These are phyloP conservation scores for Leucania comma DNA, from an alignment of 2,888 invertebrate genomes.

Conservation along the genomic window DNA sequence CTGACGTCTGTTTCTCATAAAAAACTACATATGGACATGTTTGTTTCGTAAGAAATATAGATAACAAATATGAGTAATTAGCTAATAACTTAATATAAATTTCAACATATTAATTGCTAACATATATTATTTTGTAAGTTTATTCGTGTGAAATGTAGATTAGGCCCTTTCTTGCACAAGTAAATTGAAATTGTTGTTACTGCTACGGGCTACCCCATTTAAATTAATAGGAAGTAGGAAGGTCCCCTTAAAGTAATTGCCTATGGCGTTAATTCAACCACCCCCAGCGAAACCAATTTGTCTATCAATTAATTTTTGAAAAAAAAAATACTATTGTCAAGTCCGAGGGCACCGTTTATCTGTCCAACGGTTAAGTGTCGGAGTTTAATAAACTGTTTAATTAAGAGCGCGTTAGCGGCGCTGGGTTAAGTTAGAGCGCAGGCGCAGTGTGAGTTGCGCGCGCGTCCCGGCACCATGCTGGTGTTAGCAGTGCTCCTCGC, in stretches of 20 bases:
- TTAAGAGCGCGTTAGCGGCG: constrained; percentile 84
- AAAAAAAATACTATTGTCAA: constrained; percentile 73
- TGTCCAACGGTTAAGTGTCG: constrained; percentile 85
- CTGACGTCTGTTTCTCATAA: constrained; percentile 2
- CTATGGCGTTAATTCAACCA: constrained; percentile 70
- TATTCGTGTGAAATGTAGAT: background rate
- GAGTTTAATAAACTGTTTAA: constrained; percentile 90
- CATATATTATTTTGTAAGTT: background rate
- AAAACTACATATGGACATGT: background rate
- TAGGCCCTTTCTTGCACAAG: background rate
- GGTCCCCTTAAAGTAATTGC: constrained; percentile 58
- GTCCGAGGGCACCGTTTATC: constrained; percentile 75
- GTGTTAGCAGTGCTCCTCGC: constrained; percentile 69
- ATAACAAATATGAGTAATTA: background rate
- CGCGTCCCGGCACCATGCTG: constrained; percentile 83
- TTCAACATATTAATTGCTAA: background rate
- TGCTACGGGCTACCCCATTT: constrained; percentile 9
- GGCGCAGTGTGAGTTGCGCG: constrained; percentile 81
- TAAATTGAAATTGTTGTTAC: background rate
- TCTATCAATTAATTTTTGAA: constrained; percentile 82
- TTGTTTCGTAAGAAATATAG: background rate
- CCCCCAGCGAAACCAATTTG: constrained; percentile 84
- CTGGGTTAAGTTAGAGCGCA: constrained; percentile 74
- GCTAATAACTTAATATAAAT: background rate
- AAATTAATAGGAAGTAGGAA: constrained; percentile 56